A percentile compares a stretch with the other conserved stretches of the same genome.
Evolutionary conservation across 2,113 vertebrate species (phyloP).

Genomic region (Muscicapa adusta): DNA sequence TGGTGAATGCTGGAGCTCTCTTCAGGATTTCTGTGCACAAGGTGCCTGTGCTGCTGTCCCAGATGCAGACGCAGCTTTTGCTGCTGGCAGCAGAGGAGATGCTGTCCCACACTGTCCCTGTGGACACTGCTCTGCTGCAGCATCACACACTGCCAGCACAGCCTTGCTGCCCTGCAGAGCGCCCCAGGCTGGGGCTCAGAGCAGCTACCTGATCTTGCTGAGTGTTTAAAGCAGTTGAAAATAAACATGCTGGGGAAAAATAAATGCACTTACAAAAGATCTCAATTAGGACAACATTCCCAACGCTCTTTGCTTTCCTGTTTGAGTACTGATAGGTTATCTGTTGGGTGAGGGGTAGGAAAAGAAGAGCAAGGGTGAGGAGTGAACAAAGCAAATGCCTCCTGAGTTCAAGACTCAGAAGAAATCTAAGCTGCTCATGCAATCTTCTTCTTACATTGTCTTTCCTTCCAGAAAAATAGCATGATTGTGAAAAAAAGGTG

Average conservation of each 20-base stretch:
- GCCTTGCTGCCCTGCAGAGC: neutral
- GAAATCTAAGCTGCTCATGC: neutral
- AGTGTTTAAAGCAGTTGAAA: neutral
- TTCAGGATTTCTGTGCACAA: neutral
- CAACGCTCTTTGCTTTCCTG: neutral
- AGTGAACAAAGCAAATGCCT: neutral
- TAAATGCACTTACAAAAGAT: neutral
- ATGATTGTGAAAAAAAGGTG: neutral
- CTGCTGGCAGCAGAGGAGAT: neutral
- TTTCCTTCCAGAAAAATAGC: neutral
- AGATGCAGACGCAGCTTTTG: neutral
- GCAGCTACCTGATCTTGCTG: neutral
- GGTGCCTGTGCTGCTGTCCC: fast-evolving
- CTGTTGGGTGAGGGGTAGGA: neutral
- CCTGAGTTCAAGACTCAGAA: neutral
- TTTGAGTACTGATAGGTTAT: neutral
- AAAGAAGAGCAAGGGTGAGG: neutral
- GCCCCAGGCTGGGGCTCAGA: neutral
- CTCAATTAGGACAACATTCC: neutral
- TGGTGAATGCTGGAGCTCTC: neutral
- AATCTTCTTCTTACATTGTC: neutral
- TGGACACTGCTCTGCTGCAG: neutral
- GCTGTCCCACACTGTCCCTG: fast-evolving
- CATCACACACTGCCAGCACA: fast-evolving
- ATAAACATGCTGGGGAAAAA: neutral